phyloP scores from a whole-genome alignment of 1,140 invertebrate species.

The Tetragnatha versicolor region DNA sequence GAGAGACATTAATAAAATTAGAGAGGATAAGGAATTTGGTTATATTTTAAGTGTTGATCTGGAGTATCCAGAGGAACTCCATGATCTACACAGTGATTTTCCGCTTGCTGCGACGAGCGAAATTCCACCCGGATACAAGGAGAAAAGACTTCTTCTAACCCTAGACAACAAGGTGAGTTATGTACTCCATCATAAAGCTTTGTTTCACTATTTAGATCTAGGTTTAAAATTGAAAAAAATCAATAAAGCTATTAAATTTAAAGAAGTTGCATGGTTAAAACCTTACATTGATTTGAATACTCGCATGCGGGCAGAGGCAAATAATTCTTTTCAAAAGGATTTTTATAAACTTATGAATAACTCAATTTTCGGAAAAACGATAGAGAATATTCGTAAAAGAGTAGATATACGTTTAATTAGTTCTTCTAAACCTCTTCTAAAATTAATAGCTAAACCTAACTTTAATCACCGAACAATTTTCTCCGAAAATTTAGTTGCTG shows the following conservation, averaged over 20 bases:
- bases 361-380: constrained; percentile 59
- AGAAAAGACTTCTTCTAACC: constrained; percentile 17
- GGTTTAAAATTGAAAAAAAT: constrained; percentile 60
- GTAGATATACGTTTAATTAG: constrained; percentile 63
- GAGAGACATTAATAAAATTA: no score
- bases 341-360: constrained; percentile 4
- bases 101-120: constrained; percentile 62
- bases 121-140: constrained; percentile 27
- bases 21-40: no score
- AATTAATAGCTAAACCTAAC: constrained; percentile 62
- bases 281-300: constrained; percentile 62
- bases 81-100: constrained; percentile 61
- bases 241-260: constrained; percentile 58
- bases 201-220: constrained; percentile 65
- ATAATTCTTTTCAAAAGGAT: constrained; percentile 59
- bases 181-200: constrained; percentile 66
- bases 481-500: constrained; percentile 29
- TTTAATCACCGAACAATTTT: constrained; percentile 61
- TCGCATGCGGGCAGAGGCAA: constrained; percentile 57
- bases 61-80: constrained; percentile 58
- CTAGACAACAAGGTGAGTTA: constrained; percentile 61
- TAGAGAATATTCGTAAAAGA: constrained; percentile 66
- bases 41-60: no score
- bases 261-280: constrained; percentile 1
- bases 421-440: constrained; percentile 59